A percentile compares a stretch with the other conserved stretches of the same genome.
These are phyloP conservation scores for Phania funesta DNA, from an alignment of 2,888 invertebrate species.

Conservation along the genomic window DNA sequence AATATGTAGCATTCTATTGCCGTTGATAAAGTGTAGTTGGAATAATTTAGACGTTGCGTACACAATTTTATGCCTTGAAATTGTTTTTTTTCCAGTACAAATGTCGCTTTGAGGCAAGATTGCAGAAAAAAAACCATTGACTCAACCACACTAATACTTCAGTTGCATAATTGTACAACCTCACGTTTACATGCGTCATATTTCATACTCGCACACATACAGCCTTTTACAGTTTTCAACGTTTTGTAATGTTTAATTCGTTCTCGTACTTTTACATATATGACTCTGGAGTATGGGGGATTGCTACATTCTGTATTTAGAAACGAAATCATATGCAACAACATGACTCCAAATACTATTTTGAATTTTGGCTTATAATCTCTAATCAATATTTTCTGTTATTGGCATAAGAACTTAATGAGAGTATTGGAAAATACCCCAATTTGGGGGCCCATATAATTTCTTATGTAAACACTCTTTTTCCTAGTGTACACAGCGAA, in stretches of 20 bases:
- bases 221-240: neutral
- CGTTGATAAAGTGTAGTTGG: neutral
- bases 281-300: neutral
- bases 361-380: slow-evolving; percentile 68
- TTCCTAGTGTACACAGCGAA: slow-evolving; percentile 16
- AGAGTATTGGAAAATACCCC: no score
- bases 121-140: neutral
- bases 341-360: slow-evolving; percentile 3
- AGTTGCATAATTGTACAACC: slow-evolving; percentile 16
- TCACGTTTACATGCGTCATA: neutral
- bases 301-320: slow-evolving; percentile 7
- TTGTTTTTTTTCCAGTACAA: slow-evolving; percentile 40
- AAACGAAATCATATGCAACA: slow-evolving; percentile 49
- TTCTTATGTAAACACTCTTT: neutral
- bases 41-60: slow-evolving; percentile 23
- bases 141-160: slow-evolving; percentile 43
- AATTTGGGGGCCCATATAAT: neutral
- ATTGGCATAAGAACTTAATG: slow-evolving; percentile 69
- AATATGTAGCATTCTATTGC: neutral
- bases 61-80: slow-evolving; percentile 33
- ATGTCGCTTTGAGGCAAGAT: slow-evolving; percentile 59
- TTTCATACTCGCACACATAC: neutral
- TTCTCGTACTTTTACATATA: neutral
- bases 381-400: slow-evolving; percentile 75
- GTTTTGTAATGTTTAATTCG: neutral